These are phyloP conservation scores for Sphaeridia pumilis DNA, from an alignment of 2,888 invertebrate genomes.

Conservation along the genomic window DNA sequence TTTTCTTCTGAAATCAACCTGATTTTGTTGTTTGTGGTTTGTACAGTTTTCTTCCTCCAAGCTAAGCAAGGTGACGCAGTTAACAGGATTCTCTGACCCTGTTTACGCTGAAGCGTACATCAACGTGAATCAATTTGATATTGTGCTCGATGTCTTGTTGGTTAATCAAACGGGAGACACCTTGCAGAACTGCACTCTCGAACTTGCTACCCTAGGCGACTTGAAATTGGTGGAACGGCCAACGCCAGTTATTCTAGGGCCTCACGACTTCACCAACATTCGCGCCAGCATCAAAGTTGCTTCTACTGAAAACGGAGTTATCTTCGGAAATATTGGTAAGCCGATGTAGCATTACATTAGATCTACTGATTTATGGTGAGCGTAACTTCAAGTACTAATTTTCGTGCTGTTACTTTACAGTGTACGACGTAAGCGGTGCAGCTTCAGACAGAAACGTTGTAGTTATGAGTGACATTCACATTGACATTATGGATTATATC, in stretches of 20 bases:
- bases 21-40: constrained; percentile 9
- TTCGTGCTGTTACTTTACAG: constrained; percentile 43
- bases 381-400: constrained; percentile 6
- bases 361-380: neutral
- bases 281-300: constrained; percentile 99
- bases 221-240: constrained; percentile 97
- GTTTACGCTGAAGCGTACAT: constrained; percentile 99
- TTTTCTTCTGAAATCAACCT: neutral
- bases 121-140: constrained; percentile 96
- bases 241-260: constrained; percentile 85
- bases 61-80: constrained; percentile 69
- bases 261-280: constrained; percentile 94
- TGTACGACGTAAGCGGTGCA: constrained; percentile 90
- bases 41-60: constrained; percentile 43
- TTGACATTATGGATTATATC: constrained; percentile 99
- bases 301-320: constrained; percentile 98
- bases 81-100: constrained; percentile 98
- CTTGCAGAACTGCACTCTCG: constrained; percentile 92
- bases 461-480: constrained; percentile 96
- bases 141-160: constrained; percentile 92
- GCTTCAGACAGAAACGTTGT: constrained; percentile 91
- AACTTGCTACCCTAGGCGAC: constrained; percentile 90
- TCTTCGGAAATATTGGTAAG: constrained; percentile 93
- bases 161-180: constrained; percentile 98
- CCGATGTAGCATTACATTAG: neutral